phyloP scores from a whole-genome alignment of 2,113 vertebrate genomes.

The Parotia lawesii region DNA sequence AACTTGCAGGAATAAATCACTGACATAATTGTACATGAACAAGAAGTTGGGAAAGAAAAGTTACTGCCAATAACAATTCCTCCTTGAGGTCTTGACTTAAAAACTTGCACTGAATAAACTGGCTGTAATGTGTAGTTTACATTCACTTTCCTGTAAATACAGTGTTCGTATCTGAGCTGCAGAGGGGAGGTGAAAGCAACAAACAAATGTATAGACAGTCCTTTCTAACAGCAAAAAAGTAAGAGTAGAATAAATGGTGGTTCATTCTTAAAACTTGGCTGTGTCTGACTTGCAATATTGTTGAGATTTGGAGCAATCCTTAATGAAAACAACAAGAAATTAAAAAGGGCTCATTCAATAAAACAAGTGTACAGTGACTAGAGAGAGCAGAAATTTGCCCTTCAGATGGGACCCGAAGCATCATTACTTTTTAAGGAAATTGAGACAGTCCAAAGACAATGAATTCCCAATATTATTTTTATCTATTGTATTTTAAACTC shows the following conservation, averaged over 20 bases:
- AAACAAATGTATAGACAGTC: neutral
- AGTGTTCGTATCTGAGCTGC: neutral
- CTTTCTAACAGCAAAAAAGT: neutral
- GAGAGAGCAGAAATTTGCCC: neutral
- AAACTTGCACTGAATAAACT: neutral
- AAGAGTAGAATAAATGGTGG: neutral
- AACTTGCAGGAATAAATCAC: neutral
- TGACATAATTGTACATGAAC: neutral
- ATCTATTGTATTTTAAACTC: neutral
- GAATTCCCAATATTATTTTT: neutral
- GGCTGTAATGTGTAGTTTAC: neutral
- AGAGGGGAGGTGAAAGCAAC: neutral
- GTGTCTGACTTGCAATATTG: neutral
- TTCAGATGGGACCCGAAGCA: neutral
- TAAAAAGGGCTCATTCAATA: neutral
- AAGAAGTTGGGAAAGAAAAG: neutral
- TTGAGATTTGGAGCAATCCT: neutral
- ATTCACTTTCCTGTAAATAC: neutral
- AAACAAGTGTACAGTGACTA: neutral
- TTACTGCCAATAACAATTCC: neutral
- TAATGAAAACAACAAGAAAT: neutral
- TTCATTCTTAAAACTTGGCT: neutral
- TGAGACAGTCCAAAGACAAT: neutral
- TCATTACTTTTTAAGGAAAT: neutral
- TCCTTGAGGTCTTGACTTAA: neutral